Evolutionary conservation across 2,888 invertebrate species (phyloP).

Genomic region (Chymomyza caudatula): DNA sequence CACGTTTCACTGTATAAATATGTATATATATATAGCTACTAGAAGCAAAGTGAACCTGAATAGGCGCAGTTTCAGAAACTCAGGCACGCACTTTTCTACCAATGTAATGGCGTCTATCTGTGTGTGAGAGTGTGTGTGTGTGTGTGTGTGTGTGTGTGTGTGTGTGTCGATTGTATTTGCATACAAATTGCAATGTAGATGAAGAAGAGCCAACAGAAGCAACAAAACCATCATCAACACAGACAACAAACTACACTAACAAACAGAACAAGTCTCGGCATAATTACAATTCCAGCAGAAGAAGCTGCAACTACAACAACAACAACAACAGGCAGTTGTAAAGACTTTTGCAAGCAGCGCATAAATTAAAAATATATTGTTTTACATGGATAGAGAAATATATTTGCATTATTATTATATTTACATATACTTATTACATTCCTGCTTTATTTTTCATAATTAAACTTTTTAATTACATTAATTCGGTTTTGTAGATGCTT

Average conservation of each 20-base stretch:
- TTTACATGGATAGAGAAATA: background rate
- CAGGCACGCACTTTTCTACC: background rate
- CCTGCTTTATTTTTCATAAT: slow-evolving; percentile 21
- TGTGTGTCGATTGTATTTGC: slow-evolving; percentile 65
- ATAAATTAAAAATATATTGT: slow-evolving; percentile 20
- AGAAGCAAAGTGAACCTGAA: background rate
- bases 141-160: slow-evolving; percentile 16
- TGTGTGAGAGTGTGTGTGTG: background rate
- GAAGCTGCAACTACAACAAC: slow-evolving; percentile 23
- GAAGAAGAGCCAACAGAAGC: slow-evolving; percentile 41
- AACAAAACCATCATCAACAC: slow-evolving; percentile 20
- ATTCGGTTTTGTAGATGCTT: background rate
- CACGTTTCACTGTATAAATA: too few relatives aligned
- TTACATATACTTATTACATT: slow-evolving; percentile 8
- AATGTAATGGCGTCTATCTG: slow-evolving; percentile 14
- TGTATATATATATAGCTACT: too few relatives aligned
- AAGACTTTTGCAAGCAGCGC: slow-evolving; percentile 34
- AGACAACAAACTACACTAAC: background rate
- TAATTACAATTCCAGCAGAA: slow-evolving; percentile 39
- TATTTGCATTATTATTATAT: slow-evolving; percentile 36
- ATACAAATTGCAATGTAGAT: slow-evolving; percentile 69
- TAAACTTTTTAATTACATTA: slow-evolving; percentile 41
- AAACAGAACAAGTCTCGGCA: slow-evolving; percentile 56
- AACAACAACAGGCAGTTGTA: slow-evolving; percentile 16
- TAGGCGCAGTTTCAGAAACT: background rate